Percentiles rank a stretch among this genome's conserved stretches.
These are phyloP conservation scores for Drosophila nikananu DNA, from an alignment of 1,140 invertebrate genomes.

Conservation along the genomic window DNA sequence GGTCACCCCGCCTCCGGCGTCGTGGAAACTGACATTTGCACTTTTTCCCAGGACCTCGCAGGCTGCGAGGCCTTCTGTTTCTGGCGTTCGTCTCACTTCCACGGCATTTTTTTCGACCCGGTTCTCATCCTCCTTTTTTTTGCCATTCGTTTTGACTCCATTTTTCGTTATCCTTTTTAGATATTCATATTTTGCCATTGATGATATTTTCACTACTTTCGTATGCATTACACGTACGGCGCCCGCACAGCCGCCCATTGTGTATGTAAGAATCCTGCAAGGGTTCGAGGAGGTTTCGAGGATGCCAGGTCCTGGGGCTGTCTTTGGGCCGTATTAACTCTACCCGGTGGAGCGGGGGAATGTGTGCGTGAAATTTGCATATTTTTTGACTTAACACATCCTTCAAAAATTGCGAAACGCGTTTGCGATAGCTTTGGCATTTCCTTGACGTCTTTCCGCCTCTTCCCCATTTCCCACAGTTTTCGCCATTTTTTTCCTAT, in stretches of 20 bases:
- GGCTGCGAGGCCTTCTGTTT: slow-evolving; percentile 3
- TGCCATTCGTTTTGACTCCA: slow-evolving; percentile 54
- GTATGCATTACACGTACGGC: slow-evolving; percentile 80
- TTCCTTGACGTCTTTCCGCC: slow-evolving; percentile 79
- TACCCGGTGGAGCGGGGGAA: slow-evolving; percentile 43
- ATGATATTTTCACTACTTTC: slow-evolving; percentile 83
- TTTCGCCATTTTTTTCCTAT: slow-evolving; percentile 27
- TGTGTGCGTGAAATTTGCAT: slow-evolving; percentile 70
- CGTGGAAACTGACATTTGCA: slow-evolving; percentile 75
- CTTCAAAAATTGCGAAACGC: slow-evolving; percentile 82
- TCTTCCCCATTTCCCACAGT: slow-evolving; percentile 38
- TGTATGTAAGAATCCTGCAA: slow-evolving; percentile 2
- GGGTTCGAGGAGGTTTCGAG: slow-evolving; percentile 2
- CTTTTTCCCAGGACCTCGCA: slow-evolving; percentile 57
- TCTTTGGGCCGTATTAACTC: slow-evolving; percentile 69
- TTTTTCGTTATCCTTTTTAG: slow-evolving; percentile 81
- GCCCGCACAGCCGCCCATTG: slow-evolving; percentile 40
- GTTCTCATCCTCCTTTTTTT: slow-evolving; percentile 22
- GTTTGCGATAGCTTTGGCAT: slow-evolving; percentile 83
- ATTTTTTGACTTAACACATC: slow-evolving; percentile 84
- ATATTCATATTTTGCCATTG: slow-evolving; percentile 83
- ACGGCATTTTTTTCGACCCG: background rate
- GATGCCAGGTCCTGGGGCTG: slow-evolving; percentile 41
- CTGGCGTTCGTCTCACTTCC: slow-evolving; percentile 13
- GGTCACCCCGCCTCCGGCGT: background rate